phyloP scores from a whole-genome alignment of 2,113 vertebrate genomes.

The Amblyornis subalaris region DNA sequence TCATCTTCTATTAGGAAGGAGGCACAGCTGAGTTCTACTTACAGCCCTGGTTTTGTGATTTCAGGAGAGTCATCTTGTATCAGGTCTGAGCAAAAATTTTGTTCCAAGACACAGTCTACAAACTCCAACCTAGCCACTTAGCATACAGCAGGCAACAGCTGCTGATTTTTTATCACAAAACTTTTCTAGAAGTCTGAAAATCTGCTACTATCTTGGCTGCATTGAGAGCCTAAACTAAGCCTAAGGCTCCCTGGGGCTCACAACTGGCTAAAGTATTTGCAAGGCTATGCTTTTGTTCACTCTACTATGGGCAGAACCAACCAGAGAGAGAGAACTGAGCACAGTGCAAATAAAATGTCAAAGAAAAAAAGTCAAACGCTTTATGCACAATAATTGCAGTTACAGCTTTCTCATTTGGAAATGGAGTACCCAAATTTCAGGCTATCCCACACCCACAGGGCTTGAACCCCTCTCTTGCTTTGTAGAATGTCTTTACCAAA shows the following conservation, averaged over 20 bases:
- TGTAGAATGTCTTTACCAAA: background rate
- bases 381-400: background rate
- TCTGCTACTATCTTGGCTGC: background rate
- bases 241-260: background rate
- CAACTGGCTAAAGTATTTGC: background rate
- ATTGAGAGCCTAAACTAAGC: background rate
- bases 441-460: rapidly evolving
- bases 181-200: background rate
- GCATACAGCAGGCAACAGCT: background rate
- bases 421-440: background rate
- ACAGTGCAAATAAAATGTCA: background rate
- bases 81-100: background rate
- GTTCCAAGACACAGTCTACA: background rate
- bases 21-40: background rate
- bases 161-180: background rate
- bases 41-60: background rate
- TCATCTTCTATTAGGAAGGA: background rate
- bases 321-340: background rate
- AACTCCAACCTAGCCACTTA: background rate
- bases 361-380: background rate
- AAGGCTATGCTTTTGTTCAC: background rate
- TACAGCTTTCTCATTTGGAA: background rate
- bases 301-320: background rate
- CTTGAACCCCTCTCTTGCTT: background rate
- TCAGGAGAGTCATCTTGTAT: background rate